Evolutionary conservation across 2,797 vertebrate species (phyloP), one percentile per base, ranked within the genome.

Genomic region (Odontamblyopus rebecca): DNA sequence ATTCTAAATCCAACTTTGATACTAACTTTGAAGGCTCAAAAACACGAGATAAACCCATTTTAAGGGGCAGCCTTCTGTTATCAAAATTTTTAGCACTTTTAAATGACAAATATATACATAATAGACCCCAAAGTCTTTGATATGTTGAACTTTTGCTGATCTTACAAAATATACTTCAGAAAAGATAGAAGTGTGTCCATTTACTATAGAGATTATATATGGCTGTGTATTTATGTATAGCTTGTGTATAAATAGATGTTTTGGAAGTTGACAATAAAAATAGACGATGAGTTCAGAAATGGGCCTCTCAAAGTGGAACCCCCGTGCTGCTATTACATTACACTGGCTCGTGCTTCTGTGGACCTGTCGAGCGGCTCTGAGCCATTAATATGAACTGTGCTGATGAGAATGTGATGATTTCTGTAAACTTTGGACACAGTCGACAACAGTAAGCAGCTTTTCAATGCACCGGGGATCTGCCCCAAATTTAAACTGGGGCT

Each of bases 321-420:
- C 63, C 60, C 75, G 19, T 32, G 71, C 56, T 78, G 69, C 26
- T 87, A 82, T 86, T 82, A 3, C 7, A 85, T 89, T 86, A 86
- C 88, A 81, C 80, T 50, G 1, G 71, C 73, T 79, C 67, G 26
- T 72, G 73, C 72, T 79, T 76, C 62, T 74, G 68, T 80, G 56
- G 51, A 53, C 66, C 61, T 69, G 13, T 73, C 29, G 38, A 53
- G 70, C 63, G 63, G 9, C 35, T 9, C 7, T 38, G 35, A 38
- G 8, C 35, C 7, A 8, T 9, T 16, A 13, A 60, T 13, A 32
- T 30, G 5, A 16, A 9, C 9, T 16, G 57, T 61, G 12, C n/a
- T n/a, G 5, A 30, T 51, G n/a, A 35, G 18, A 75, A 32, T 11
- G 13, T 51, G 3, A 57, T 3, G 2, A 69, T 57, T 51, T 23